Conservation (phyloP, 2,797 vertebrate genomes). For the Rhinogobio ventralis region DNA sequence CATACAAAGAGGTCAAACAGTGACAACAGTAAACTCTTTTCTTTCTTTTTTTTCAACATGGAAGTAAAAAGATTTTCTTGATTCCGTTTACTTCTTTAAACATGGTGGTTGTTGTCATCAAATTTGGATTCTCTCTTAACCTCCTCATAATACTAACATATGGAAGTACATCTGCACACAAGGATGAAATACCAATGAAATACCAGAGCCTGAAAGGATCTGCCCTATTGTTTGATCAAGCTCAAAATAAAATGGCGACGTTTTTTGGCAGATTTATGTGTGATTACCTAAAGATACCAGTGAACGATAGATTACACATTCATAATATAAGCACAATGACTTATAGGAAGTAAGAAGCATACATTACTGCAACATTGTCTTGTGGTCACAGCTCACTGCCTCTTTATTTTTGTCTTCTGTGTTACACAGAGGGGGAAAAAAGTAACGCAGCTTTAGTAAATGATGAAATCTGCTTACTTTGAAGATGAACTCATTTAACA, state of each 20-base stretch:
- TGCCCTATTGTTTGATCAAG: slow-evolving; percentile 1
- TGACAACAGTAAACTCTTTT: background rate
- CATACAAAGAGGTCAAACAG: background rate
- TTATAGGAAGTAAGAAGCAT: background rate
- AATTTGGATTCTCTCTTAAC: background rate
- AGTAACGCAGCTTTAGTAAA: background rate
- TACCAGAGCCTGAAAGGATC: background rate
- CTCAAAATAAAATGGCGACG: slow-evolving; percentile 10
- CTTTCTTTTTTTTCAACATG: too few species aligned
- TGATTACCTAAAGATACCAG: background rate
- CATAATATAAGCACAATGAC: background rate
- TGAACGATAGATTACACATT: background rate
- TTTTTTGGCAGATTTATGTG: background rate
- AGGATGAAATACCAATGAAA: background rate
- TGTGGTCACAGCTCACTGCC: background rate
- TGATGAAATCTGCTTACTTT: background rate
- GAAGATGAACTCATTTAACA: background rate
- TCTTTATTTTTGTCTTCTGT: background rate
- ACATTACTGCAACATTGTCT: background rate
- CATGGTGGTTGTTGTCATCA: background rate
- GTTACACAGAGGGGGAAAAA: background rate
- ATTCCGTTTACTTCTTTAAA: background rate
- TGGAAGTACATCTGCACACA: background rate
- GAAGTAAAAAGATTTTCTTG: background rate
- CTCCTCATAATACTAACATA: background rate